These are phyloP conservation scores for Euclidia mi DNA, from an alignment of 2,888 invertebrate genomes.

Conservation along the genomic window DNA sequence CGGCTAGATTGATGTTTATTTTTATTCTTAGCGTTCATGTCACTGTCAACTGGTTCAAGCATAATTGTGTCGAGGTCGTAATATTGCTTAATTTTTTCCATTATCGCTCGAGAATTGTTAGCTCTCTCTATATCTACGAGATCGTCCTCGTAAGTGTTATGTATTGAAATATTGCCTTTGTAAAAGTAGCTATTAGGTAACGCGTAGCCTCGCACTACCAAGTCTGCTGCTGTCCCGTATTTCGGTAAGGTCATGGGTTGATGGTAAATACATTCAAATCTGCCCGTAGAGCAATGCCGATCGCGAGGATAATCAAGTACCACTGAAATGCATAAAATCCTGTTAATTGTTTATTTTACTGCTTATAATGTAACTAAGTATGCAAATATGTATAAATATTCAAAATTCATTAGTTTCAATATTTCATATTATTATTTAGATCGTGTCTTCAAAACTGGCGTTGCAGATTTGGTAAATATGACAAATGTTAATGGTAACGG, in stretches of 20 bases:
- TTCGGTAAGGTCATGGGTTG: slow-evolving; percentile 76
- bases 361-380: too few species aligned
- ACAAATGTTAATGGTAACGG: too few species aligned
- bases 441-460: too few species aligned
- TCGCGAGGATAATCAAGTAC: slow-evolving; percentile 84
- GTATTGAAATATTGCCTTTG: slow-evolving; percentile 68
- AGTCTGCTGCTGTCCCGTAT: slow-evolving; percentile 66
- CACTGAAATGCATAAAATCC: slow-evolving; percentile 76
- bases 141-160: slow-evolving; percentile 58
- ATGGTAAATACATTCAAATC: slow-evolving; percentile 89
- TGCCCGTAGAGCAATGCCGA: slow-evolving; percentile 86
- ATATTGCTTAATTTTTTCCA: slow-evolving; percentile 66
- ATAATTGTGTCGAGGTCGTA: slow-evolving; percentile 66
- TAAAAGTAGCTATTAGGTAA: slow-evolving; percentile 79
- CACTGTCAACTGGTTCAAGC: slow-evolving; percentile 60
- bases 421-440: background rate
- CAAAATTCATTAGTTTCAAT: background rate
- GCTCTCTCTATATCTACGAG: slow-evolving; percentile 60
- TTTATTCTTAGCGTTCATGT: slow-evolving; percentile 24
- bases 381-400: too few species aligned
- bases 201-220: slow-evolving; percentile 68
- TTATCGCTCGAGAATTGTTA: slow-evolving; percentile 61
- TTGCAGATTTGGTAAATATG: too few species aligned
- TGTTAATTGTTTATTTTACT: too few species aligned
- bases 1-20: slow-evolving; percentile 31